Evolutionary conservation across 2,888 invertebrate species (phyloP), one percentile per base, ranked within the genome.

Genomic region (Polyommatus iphigenia): DNA sequence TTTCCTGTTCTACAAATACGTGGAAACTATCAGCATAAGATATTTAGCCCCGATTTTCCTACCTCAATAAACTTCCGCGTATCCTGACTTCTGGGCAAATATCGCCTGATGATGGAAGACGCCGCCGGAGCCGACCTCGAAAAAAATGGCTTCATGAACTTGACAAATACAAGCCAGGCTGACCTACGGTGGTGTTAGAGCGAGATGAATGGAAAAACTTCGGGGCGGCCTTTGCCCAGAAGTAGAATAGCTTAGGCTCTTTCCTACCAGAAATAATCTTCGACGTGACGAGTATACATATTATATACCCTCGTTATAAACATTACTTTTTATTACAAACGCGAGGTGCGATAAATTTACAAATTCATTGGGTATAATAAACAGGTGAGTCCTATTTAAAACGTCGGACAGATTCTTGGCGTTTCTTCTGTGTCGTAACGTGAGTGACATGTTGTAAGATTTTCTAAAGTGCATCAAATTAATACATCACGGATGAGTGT

Each of bases 381-480:
- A 73, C 73, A 73, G 73, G 73, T 73, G 46, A 73, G 73, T 24
- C 73, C 13, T 46, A 73, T 46, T 73, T 73, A 15, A 73, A 46
- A 73, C 13, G 10, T 13, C 13, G 5, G 46, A 46, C 32, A 73
- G 46, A 18, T 73, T 73, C 73, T 73, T 73, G 73, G 46, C 73
- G 46, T 73, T 41, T 41, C 46, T 73, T 20, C 15, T 20, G 20
- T 46, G 73, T 15, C 29, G 67, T 29, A 18, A 67, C 20, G 73
- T 24, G 73, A 72, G 20, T 73, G 73, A 46, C 46, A 50, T 46
- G 13, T 20, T 13, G 24, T 46, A 24, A 73, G 46, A 5, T 73
- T 41, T 24, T 73, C 41, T 41, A 46, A 72, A 41, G 73, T 73
- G 46, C 46, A 73, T 41, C 46, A 20, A 73, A 73, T 73, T 24